Percentiles rank a stretch among this genome's conserved stretches.
phyloP scores from a whole-genome alignment of 2,113 vertebrate genomes.

The Heterocephalus glaber region DNA sequence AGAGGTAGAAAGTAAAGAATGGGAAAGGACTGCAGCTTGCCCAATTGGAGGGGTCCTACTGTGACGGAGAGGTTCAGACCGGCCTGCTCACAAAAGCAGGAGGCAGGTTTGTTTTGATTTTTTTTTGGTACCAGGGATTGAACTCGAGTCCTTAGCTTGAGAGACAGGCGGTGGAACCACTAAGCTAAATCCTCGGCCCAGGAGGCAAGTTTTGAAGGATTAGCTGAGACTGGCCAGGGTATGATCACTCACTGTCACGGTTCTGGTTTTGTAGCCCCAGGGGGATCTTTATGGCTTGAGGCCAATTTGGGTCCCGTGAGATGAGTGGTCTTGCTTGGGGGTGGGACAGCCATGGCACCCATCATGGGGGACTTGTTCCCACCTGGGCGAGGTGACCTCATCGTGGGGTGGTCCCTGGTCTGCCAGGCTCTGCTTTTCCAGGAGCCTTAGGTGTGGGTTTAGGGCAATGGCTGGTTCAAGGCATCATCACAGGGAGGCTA shows the following conservation, averaged over 20 bases:
- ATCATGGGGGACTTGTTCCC: background rate
- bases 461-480: background rate
- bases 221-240: background rate
- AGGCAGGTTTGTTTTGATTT: no score
- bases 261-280: background rate
- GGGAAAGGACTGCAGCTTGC: background rate
- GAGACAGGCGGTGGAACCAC: no score
- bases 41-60: background rate
- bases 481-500: background rate
- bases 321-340: background rate
- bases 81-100: background rate
- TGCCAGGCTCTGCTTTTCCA: background rate
- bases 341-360: background rate
- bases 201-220: background rate
- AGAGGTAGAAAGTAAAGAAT: background rate
- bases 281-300: background rate
- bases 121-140: no score
- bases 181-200: no score
- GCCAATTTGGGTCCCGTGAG: background rate
- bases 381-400: background rate
- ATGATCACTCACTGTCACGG: background rate
- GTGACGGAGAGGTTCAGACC: background rate
- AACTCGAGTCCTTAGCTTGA: no score
- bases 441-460: background rate
- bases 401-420: background rate